A percentile compares a stretch with the other conserved stretches of the same genome.
Conservation (phyloP, 2,888 invertebrate genomes). For the Odontothrips loti region DNA sequence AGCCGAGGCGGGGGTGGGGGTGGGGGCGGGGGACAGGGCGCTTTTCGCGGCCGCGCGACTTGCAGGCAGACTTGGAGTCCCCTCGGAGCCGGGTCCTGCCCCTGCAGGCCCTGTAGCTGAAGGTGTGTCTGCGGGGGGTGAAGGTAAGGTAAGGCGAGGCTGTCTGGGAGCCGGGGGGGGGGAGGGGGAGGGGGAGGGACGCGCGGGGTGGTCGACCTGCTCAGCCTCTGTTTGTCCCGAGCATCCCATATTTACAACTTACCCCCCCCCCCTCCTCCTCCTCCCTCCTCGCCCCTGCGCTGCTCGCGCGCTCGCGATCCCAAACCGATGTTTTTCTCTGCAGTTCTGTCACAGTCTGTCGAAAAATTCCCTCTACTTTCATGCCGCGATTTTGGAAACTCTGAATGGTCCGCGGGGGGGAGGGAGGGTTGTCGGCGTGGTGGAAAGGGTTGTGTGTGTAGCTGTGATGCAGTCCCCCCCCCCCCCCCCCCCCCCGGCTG, state of each 20-base stretch:
- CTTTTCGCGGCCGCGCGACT: no score
- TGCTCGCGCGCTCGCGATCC: neutral
- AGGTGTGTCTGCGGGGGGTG: no score
- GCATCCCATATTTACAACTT: conserved; percentile 10
- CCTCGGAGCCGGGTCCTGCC: no score
- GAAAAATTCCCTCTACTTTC: neutral
- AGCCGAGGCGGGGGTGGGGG: no score
- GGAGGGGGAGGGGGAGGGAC: neutral
- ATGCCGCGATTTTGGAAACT: conserved; percentile 18
- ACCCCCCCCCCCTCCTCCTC: neutral
- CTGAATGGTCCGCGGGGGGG: neutral
- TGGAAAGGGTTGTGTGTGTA: neutral
- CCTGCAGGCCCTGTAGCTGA: no score
- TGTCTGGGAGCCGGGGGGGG: neutral
- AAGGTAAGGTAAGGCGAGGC: no score
- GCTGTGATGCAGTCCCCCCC: no score
- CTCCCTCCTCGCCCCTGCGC: neutral
- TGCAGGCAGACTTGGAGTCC: no score
- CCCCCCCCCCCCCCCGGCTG: neutral
- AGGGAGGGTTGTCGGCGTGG: neutral
- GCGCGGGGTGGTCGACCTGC: neutral
- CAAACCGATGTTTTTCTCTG: conserved; percentile 21
- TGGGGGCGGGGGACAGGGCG: no score
- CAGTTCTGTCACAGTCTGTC: conserved; percentile 24
- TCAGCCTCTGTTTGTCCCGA: conserved; percentile 7